These are phyloP conservation scores for Polydrusus tereticollis DNA, from an alignment of 2,888 invertebrate genomes.

Conservation along the genomic window DNA sequence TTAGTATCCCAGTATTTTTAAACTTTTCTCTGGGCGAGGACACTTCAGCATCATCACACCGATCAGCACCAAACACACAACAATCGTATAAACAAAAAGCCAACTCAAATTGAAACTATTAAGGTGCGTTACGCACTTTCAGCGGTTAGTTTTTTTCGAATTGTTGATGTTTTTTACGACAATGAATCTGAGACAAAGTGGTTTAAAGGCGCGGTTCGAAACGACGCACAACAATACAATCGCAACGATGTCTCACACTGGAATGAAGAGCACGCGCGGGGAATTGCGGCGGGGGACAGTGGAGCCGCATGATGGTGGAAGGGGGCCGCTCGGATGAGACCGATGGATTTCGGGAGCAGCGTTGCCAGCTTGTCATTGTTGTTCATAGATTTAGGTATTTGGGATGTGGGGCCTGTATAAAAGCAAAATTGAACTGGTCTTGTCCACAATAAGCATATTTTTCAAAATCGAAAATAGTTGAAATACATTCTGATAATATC, in stretches of 20 bases:
- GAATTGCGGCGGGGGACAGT: constrained; percentile 30
- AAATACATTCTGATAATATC: too few species aligned
- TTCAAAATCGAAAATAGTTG: too few species aligned
- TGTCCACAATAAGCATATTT: too few species aligned
- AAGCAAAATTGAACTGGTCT: too few species aligned
- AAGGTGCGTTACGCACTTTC: neutral
- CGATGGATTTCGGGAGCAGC: constrained; percentile 34
- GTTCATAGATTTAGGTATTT: neutral
- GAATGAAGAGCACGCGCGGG: constrained; percentile 41
- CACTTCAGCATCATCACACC: constrained; percentile 22
- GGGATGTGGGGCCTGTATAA: too few species aligned
- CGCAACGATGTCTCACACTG: constrained; percentile 27
- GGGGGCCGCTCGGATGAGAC: constrained; percentile 43
- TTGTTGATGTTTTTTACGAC: constrained; percentile 38
- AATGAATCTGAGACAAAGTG: constrained; percentile 40
- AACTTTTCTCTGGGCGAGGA: constrained; percentile 39
- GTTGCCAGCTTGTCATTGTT: constrained; percentile 19
- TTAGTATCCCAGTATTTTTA: constrained; percentile 43
- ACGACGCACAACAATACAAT: constrained; percentile 10
- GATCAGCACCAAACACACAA: constrained; percentile 5
- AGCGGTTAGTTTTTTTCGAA: constrained; percentile 12
- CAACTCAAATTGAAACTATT: constrained; percentile 1
- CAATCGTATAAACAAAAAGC: constrained; percentile 1
- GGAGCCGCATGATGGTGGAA: constrained; percentile 38
- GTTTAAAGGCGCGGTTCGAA: constrained; percentile 45